These are phyloP conservation scores for Rhincodon typus DNA, from an alignment of 2,797 vertebrate species.

Conservation along the genomic window DNA sequence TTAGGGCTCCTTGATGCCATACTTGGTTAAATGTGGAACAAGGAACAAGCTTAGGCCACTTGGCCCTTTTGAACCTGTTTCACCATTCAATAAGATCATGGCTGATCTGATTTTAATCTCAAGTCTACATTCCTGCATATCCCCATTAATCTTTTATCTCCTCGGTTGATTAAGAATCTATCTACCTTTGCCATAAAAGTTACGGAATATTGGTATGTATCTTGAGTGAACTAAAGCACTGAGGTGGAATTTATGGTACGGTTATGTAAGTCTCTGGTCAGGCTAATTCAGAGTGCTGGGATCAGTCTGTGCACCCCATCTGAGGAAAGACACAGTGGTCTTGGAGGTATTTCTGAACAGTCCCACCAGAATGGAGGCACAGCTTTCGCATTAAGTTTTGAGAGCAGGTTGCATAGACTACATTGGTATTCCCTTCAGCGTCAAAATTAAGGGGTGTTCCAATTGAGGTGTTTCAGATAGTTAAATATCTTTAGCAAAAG, in stretches of 20 bases:
- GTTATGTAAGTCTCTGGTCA: not conserved
- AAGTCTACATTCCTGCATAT: too few species aligned
- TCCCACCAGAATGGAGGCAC: not conserved
- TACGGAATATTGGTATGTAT: not conserved
- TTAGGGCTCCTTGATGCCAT: too few species aligned
- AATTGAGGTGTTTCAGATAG: not conserved
- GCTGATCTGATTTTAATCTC: too few species aligned
- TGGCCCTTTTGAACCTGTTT: too few species aligned
- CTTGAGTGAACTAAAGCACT: not conserved
- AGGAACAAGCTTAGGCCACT: too few species aligned
- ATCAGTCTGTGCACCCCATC: not conserved
- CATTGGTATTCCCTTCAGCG: not conserved
- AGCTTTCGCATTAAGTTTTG: not conserved
- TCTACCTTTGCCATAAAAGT: not conserved
- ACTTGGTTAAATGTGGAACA: too few species aligned
- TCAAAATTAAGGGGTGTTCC: not conserved
- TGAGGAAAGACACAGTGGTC: not conserved
- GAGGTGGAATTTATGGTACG: not conserved
- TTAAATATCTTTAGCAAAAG: not conserved
- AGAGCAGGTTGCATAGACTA: not conserved
- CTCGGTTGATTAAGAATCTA: too few species aligned
- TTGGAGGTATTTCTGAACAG: not conserved
- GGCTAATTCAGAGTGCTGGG: not conserved
- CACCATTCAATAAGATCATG: too few species aligned
- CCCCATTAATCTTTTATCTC: too few species aligned